Conservation (phyloP, 2,113 vertebrate genomes). For the Stegostoma tigrinum region DNA sequence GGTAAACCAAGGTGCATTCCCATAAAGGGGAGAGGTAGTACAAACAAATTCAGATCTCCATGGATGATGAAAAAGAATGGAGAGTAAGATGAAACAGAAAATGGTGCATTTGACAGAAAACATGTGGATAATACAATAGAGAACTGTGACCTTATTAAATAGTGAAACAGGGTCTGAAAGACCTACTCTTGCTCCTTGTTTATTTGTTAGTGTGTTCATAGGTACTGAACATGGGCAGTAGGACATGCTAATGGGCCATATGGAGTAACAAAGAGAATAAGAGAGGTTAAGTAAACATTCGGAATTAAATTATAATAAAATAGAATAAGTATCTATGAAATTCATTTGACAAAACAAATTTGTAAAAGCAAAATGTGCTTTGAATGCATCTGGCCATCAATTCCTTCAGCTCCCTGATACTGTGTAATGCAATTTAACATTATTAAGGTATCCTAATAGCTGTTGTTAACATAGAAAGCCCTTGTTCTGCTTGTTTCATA, state of each 20-base stretch:
- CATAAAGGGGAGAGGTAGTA: neutral
- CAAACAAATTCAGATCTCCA: neutral
- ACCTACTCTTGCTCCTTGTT: no score
- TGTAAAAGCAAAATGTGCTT: neutral
- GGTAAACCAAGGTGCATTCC: neutral
- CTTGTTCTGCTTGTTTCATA: slow-evolving; percentile 7
- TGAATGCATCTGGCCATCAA: neutral
- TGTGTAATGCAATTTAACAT: neutral
- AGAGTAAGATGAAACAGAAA: neutral
- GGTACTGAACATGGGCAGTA: no score
- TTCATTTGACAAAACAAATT: neutral
- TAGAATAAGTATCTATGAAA: neutral
- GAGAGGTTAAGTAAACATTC: neutral
- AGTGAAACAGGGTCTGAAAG: neutral
- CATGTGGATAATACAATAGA: neutral
- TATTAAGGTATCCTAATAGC: slow-evolving; percentile 20
- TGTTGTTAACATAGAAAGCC: slow-evolving; percentile 26
- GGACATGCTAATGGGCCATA: neutral
- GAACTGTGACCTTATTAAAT: no score
- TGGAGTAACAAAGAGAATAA: neutral
- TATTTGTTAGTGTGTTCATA: no score
- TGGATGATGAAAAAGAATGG: neutral
- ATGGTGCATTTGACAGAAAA: neutral
- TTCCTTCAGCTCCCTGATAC: neutral
- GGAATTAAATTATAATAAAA: neutral